These are phyloP conservation scores for Nomada goodeniana DNA, from an alignment of 2,888 invertebrate genomes.

Conservation along the genomic window DNA sequence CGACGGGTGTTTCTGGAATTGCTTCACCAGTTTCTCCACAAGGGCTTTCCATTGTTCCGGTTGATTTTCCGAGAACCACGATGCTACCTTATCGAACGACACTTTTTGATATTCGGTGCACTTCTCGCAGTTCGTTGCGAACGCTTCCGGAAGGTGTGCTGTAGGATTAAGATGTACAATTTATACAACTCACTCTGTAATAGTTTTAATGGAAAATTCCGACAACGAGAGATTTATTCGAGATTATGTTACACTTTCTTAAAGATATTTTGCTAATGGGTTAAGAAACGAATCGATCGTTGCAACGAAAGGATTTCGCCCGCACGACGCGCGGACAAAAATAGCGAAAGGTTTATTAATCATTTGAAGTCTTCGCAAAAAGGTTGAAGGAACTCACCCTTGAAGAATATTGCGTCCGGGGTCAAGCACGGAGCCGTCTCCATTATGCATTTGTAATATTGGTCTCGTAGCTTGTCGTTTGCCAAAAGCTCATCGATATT, in stretches of 20 bases:
- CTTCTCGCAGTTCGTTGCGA: slow-evolving; percentile 32
- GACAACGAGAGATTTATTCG: neutral
- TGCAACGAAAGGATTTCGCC: too few relatives aligned
- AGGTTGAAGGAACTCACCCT: neutral
- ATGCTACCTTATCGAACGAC: neutral
- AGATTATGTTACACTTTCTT: neutral
- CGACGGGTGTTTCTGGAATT: neutral
- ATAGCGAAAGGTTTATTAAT: too few relatives aligned
- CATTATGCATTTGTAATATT: slow-evolving; percentile 42
- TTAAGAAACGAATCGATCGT: too few relatives aligned
- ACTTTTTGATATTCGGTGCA: slow-evolving; percentile 33
- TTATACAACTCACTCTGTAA: neutral
- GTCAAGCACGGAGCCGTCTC: slow-evolving; percentile 12
- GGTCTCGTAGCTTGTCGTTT: slow-evolving; percentile 22
- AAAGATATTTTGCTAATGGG: neutral
- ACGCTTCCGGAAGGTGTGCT: slow-evolving; percentile 16
- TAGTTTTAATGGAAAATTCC: neutral
- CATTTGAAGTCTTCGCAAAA: too few relatives aligned
- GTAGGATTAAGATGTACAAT: neutral
- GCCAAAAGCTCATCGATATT: slow-evolving; percentile 1
- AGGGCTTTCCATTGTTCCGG: slow-evolving; percentile 7
- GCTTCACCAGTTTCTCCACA: neutral
- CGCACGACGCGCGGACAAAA: too few relatives aligned
- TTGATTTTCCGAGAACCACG: slow-evolving; percentile 17
- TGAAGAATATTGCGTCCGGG: slow-evolving; percentile 18